These are phyloP conservation scores for Sternarchorhynchus goeldii DNA, from an alignment of 2,797 vertebrate species.

Conservation along the genomic window DNA sequence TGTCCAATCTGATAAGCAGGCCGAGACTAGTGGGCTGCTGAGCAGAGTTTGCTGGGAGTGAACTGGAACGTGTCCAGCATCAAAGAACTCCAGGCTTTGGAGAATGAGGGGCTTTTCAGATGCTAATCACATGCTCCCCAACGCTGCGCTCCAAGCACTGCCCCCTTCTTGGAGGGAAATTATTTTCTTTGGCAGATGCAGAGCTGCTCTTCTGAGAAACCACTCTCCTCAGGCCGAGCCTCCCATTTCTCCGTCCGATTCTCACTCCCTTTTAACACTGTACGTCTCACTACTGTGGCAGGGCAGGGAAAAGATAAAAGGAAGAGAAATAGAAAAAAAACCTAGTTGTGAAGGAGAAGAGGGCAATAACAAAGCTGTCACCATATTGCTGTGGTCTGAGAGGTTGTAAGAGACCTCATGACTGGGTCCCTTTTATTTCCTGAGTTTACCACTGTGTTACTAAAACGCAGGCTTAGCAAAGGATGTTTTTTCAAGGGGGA, in stretches of 20 bases:
- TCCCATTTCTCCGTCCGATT: conserved; percentile 37
- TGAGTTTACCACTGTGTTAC: conserved; percentile 21
- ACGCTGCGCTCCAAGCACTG: conserved; percentile 66
- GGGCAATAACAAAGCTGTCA: conserved; percentile 20
- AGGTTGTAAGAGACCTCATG: conserved; percentile 31
- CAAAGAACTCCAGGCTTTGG: conserved; percentile 36
- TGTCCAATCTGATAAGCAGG: conserved; percentile 64
- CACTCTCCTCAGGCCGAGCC: conserved; percentile 49
- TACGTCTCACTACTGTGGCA: conserved; percentile 35
- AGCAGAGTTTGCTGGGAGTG: conserved; percentile 44
- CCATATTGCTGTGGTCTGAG: conserved; percentile 19
- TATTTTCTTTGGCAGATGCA: conserved; percentile 70
- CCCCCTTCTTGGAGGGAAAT: conserved; percentile 58
- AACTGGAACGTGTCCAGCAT: conserved; percentile 51
- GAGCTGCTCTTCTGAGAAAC: conserved; percentile 58
- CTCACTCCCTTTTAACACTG: conserved; percentile 55
- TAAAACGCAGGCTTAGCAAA: conserved; percentile 28
- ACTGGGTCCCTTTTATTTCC: conserved; percentile 36
- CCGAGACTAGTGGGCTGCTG: conserved; percentile 34
- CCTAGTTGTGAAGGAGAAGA: conserved; percentile 26
- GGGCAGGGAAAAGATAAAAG: conserved; percentile 8
- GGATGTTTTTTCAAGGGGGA: conserved; percentile 6
- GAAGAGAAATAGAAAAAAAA: conserved; percentile 30
- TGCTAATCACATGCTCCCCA: conserved; percentile 71
- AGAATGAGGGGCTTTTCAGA: conserved; percentile 64